Base-by-base conservation (phyloP, 1,140 invertebrate genomes). In the Oedothorax gibbosus region DNA sequence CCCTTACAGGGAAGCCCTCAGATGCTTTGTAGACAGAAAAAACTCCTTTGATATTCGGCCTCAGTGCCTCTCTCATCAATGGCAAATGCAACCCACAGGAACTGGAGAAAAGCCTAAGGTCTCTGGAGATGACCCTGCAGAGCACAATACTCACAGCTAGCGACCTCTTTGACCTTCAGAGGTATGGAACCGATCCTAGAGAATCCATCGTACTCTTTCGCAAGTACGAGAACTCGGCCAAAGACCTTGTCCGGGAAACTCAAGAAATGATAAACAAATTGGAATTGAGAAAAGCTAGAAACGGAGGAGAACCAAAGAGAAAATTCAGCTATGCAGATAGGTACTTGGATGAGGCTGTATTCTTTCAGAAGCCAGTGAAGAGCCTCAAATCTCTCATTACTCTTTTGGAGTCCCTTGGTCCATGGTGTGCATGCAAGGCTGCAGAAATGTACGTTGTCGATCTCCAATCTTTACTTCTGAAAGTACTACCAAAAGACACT, bases 141-240 rank as follows among this genome's bases (percentile, higher is more conserved):
- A 91, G 93, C 7, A 90, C 91, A 87, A 94, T 94, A 21, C 94
- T 95, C 89, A 94, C 94, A 64, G 93, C 94, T n/a, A 94, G 93
- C 89, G 94, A 96, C 88, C 93, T 96, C 86, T 92, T 95, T 51
- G 94, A 94, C 11, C 91, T 95, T 86, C 91, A 96, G 88, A 92
- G 93, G 89, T 94, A 91, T 88, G 88, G 89, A 10, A 90, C 90
- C 15, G 89, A 89, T 20, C 91, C 91, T 5, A 88, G 88, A 81
- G 90, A 92, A 60, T 89, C 8, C 60, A n/a, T 85, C 53, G 12
- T 79, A 12, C 0, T 53, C 5, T 86, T 73, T 85, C 6, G 51
- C 5, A 53, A 2, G 6, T 86, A 51, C 56, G 68, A 20, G 35
- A 4, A 6, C 7, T 35, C 15, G 2, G 35, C 35, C 35, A 35